Base-by-base conservation (phyloP, 1,140 invertebrate genomes). In the Archivesica marissinica region DNA sequence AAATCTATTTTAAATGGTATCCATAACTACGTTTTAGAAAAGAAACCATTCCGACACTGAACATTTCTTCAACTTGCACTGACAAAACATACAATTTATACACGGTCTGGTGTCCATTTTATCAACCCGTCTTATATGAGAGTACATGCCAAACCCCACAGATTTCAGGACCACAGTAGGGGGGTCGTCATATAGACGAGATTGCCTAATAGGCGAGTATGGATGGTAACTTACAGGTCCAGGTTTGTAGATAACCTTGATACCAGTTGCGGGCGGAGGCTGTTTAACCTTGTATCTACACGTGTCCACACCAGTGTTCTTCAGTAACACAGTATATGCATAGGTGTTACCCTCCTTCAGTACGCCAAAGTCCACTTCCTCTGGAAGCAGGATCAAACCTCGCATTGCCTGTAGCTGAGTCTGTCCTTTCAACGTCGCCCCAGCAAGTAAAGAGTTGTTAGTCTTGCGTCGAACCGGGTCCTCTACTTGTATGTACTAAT, bases 281-380 rank as follows among this genome's bases (percentile, higher is more conserved):
- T 93, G 93, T 79, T 89, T 90, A 3, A 94, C 74, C 81, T 93
- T 93, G 88, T 91, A 94, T 47, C 93, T 83, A 86, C 93, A 94
- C 0, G 91, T 87, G 78, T 94, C 94, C 44, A 93, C 86, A 39
- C 94, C 93, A 30, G 92, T 93, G 85, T 94, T 94, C 59, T 90
- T 92, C 35, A 93, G 86, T 30, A 72, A 70, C 20, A 94, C 90
- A 66, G 78, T 89, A 78, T 88, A 92, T 52, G 76, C 50, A 56
- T 94, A 94, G 17, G 91, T 93, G 79, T 86, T 88, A 0, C 93
- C 93, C 75, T 94, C 94, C 66, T 89, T 91, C 25, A 94, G 83
- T 1, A 92, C 88, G 35, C 93, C 93, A 89, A 94, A 93, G 85
- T 94, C 90, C 4, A 94, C 91, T 38, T 89, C 85, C 52, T 92